Evolutionary conservation across 2,797 vertebrate genomes (phyloP).

Genomic region (Ctenochaetus hawaiiensis): DNA sequence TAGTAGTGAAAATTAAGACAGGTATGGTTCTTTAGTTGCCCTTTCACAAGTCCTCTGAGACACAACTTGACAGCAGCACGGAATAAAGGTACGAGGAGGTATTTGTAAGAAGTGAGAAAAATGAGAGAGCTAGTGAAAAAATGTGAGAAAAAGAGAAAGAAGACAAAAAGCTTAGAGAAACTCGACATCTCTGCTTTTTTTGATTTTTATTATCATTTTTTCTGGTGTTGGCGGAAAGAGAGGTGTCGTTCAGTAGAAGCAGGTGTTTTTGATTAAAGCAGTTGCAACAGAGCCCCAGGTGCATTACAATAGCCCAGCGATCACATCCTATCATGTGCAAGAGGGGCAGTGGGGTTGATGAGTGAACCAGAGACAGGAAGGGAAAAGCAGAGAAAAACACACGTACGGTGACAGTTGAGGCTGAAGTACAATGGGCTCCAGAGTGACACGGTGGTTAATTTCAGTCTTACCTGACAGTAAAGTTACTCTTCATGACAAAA

Average conservation of each 20-base stretch:
- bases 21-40: slow-evolving; percentile 72
- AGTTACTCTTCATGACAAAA: slow-evolving; percentile 38
- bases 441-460: slow-evolving; percentile 70
- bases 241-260: slow-evolving; percentile 37
- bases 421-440: slow-evolving; percentile 42
- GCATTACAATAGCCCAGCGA: slow-evolving; percentile 59
- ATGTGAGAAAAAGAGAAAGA: slow-evolving; percentile 36
- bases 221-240: slow-evolving; percentile 31
- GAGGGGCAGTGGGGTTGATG: slow-evolving; percentile 55
- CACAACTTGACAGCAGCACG: slow-evolving; percentile 62
- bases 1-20: slow-evolving; percentile 70
- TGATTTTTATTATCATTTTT: slow-evolving; percentile 39
- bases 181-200: slow-evolving; percentile 32
- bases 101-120: slow-evolving; percentile 64
- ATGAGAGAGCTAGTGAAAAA: slow-evolving; percentile 39
- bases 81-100: slow-evolving; percentile 41
- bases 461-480: slow-evolving; percentile 46
- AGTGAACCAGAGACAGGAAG: slow-evolving; percentile 53
- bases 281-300: slow-evolving; percentile 50
- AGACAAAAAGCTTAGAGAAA: slow-evolving; percentile 40
- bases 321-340: slow-evolving; percentile 50
- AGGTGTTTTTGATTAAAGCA: slow-evolving; percentile 72
- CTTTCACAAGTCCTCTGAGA: slow-evolving; percentile 79
- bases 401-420: slow-evolving; percentile 55
- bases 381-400: slow-evolving; percentile 42